A percentile compares a stretch with the other conserved stretches of the same genome.
phyloP scores from a whole-genome alignment of 2,888 invertebrate genomes.

The Girardia tigrina region DNA sequence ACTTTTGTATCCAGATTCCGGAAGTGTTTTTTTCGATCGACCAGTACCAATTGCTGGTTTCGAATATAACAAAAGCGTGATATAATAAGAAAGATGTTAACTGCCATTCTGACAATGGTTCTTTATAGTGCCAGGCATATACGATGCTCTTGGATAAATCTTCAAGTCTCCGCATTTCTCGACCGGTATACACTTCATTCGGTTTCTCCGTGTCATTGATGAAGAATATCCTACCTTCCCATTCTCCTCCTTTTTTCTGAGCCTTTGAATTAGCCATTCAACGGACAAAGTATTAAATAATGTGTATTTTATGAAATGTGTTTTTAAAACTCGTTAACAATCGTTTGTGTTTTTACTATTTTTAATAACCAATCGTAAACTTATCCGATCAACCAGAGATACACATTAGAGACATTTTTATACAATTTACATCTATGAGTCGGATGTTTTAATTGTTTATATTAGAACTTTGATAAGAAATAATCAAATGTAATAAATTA shows the following conservation, averaged over 20 bases:
- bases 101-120: not conserved
- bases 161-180: not conserved
- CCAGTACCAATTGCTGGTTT: not conserved
- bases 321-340: no score
- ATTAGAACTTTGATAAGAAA: no score
- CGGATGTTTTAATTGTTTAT: no score
- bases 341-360: no score
- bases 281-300: no score
- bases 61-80: not conserved
- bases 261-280: not conserved
- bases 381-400: no score
- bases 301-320: no score
- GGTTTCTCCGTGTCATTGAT: not conserved
- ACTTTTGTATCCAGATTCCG: not conserved
- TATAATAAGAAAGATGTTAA: not conserved
- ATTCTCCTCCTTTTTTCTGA: not conserved
- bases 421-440: no score
- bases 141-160: not conserved
- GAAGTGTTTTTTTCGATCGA: not conserved
- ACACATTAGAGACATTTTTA: no score
- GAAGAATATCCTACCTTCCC: not conserved
- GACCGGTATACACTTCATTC: not conserved
- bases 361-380: no score
- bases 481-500: no score
- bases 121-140: not conserved